Evolutionary conservation across 2,888 invertebrate species (phyloP), one percentile per base, ranked within the genome.

Genomic region (Alviniconcha strummeri): DNA sequence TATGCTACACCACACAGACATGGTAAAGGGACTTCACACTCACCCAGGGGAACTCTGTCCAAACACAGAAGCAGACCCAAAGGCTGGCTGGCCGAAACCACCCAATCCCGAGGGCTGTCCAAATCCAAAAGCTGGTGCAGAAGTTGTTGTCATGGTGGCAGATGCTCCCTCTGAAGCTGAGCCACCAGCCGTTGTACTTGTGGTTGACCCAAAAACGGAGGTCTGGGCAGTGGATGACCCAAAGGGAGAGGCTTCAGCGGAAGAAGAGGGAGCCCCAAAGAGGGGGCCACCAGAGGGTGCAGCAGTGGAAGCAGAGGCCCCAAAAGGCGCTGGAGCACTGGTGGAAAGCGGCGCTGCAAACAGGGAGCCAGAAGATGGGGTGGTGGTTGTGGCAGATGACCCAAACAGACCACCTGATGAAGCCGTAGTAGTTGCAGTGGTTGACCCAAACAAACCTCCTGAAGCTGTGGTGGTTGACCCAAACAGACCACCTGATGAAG

Each of bases 131-230:
- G 78, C 9, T 13, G 60, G 5, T 17, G 19, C 19, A 17, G 72
- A n/a, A 17, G 78, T 54, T 78, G 78, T 79, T 9, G 83, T 74
- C 15, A 64, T 64, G 9, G 84, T n/a, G n/a, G 84, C 52, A 4
- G 82, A 74, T 56, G 83, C 17, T 15, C 84, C 84, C 52, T 85
- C 86, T 85, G 85, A 86, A 9, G 83, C 77, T 5, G 86, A 85
- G 4, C 85, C 86, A 71, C 71, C 74, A 11, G 71, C 75, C n/a
- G 81, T 56, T 55, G 60, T 64, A 55, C 81, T 11, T 60, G 60
- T 75, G n/a, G 69, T 57, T 0, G 72, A 72, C 19, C 86, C 85
- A 80, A 86, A 86, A 17, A 85, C 71, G 71, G 82, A 74, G 9
- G 71, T 57, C 57, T 83, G 67, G 9, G 80, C 15, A 36, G 82